phyloP scores from a whole-genome alignment of 2,797 vertebrate species.

The Cyclopterus lumpus region DNA sequence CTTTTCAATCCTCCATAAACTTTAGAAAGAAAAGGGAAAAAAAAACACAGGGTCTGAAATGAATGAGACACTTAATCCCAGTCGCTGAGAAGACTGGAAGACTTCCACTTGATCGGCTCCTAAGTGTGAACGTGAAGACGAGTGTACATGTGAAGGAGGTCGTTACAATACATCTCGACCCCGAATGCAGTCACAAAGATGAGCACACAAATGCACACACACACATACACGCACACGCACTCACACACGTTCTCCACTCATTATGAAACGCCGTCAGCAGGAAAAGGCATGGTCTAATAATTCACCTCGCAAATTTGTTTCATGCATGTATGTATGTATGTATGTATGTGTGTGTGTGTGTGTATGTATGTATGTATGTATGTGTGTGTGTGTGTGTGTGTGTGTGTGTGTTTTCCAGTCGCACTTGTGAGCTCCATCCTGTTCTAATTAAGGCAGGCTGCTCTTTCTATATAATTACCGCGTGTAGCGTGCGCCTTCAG shows the following conservation, averaged over 20 bases:
- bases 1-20: not conserved
- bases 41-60: not conserved
- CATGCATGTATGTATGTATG: slow-evolving; percentile 4
- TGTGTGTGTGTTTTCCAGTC: slow-evolving; percentile 42
- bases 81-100: not conserved
- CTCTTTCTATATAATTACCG: slow-evolving; percentile 68
- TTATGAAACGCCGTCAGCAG: slow-evolving; percentile 60
- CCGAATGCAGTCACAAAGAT: not conserved
- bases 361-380: not conserved
- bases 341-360: slow-evolving; percentile 10
- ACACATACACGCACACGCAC: not conserved
- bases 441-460: slow-evolving; percentile 72
- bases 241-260: slow-evolving; percentile 34
- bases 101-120: slow-evolving; percentile 12
- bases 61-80: slow-evolving; percentile 21
- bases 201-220: slow-evolving; percentile 5
- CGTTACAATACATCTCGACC: slow-evolving; percentile 1
- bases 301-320: slow-evolving; percentile 49
- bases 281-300: slow-evolving; percentile 60
- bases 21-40: not conserved
- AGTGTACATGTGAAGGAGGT: not conserved
- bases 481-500: slow-evolving; percentile 58
- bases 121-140: slow-evolving; percentile 1
- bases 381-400: slow-evolving; percentile 24
- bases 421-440: slow-evolving; percentile 53